Percentiles rank a stretch among this genome's conserved stretches.
phyloP scores from a whole-genome alignment of 2,113 vertebrate species.

The Arenaria interpres region DNA sequence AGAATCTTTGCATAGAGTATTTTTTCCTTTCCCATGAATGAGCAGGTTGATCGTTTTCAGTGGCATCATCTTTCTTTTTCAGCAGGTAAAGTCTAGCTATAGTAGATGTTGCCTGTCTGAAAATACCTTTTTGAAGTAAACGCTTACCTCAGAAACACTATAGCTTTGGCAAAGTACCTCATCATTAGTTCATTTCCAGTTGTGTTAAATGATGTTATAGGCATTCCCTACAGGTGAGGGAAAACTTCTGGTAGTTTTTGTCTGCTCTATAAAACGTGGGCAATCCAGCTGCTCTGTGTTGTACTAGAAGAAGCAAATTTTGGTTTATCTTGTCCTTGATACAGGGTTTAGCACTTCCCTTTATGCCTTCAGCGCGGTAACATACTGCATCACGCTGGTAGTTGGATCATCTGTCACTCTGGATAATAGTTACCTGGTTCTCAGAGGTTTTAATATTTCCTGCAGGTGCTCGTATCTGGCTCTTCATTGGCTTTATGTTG shows the following conservation, averaged over 20 bases:
- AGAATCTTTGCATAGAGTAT: background rate
- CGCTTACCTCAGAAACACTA: background rate
- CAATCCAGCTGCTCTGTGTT: background rate
- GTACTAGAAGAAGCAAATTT: background rate
- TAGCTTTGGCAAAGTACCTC: background rate
- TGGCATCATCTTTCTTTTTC: background rate
- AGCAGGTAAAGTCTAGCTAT: background rate
- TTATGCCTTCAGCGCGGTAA: background rate
- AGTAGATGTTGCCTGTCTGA: background rate
- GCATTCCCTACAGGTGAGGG: background rate
- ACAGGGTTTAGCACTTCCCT: background rate
- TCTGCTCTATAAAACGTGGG: background rate
- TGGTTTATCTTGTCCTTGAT: background rate
- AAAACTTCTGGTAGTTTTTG: background rate
- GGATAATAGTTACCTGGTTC: background rate
- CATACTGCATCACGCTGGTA: background rate
- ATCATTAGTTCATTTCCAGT: background rate
- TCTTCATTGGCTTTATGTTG: slow-evolving; percentile 92
- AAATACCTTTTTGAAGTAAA: background rate
- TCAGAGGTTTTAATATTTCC: background rate
- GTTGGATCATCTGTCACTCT: background rate
- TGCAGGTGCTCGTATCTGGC: slow-evolving; percentile 89
- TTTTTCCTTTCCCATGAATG: background rate
- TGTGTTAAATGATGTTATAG: background rate
- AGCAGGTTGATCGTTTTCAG: background rate